These are phyloP conservation scores for Drosophila anomalata DNA, from an alignment of 2,888 invertebrate species.

Conservation along the genomic window DNA sequence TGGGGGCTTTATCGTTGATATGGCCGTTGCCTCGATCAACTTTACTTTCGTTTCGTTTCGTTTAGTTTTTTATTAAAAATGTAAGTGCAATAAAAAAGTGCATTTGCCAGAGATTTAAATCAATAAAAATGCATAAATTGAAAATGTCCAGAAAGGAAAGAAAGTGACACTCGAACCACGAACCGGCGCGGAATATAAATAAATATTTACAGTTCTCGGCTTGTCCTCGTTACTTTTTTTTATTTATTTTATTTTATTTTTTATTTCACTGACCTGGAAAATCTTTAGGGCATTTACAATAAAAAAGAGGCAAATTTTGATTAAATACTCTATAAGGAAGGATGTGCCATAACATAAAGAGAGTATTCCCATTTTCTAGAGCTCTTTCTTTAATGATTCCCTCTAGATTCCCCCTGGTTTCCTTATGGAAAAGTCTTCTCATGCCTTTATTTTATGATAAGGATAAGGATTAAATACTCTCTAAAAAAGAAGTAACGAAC, in stretches of 20 bases:
- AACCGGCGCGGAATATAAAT: constrained; percentile 29
- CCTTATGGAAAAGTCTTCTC: no score
- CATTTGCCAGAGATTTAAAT: constrained; percentile 67
- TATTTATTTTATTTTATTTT: background rate
- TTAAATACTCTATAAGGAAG: constrained; percentile 3
- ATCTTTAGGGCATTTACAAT: background rate
- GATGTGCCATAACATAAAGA: no score
- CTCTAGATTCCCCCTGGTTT: no score
- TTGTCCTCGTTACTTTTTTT: constrained; percentile 16
- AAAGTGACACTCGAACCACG: constrained; percentile 50
- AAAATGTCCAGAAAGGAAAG: constrained; percentile 43
- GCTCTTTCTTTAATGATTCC: no score
- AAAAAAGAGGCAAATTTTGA: no score
- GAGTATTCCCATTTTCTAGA: no score
- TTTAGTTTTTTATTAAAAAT: constrained; percentile 36
- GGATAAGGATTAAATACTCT: background rate
- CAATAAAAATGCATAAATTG: constrained; percentile 63
- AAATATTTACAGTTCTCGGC: constrained; percentile 46
- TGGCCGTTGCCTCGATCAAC: constrained; percentile 31
- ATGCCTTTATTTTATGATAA: no score
- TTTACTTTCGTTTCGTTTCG: constrained; percentile 48
- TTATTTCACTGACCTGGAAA: constrained; percentile 48
- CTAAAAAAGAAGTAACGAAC: no score
- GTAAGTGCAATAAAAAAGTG: constrained; percentile 54
- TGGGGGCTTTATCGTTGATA: constrained; percentile 23